A percentile compares a stretch with the other conserved stretches of the same genome.
These are phyloP conservation scores for Lepisosteus oculatus DNA, from an alignment of 2,113 vertebrate species.

Conservation along the genomic window DNA sequence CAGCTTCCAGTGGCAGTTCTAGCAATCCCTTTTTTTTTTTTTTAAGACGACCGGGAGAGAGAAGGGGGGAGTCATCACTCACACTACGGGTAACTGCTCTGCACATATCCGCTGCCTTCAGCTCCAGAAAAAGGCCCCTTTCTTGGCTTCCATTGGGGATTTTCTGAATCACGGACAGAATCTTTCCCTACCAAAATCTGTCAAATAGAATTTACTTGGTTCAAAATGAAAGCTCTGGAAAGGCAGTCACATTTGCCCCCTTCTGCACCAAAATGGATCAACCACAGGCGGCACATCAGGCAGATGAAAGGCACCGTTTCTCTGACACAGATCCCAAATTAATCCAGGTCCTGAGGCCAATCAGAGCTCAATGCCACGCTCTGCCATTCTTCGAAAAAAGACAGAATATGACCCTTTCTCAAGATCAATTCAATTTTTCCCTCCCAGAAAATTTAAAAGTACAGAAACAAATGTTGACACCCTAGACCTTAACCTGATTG, in stretches of 20 bases:
- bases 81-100: conserved; percentile 44
- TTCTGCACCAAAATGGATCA: conserved; percentile 7
- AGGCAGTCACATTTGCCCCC: neutral
- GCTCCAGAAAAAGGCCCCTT: conserved; percentile 40
- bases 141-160: conserved; percentile 55
- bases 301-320: neutral
- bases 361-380: too few relatives aligned
- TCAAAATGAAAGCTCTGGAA: conserved; percentile 21
- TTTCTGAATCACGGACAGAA: conserved; percentile 65
- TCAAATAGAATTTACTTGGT: conserved; percentile 44
- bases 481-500: too few relatives aligned
- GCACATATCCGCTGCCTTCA: conserved; percentile 49
- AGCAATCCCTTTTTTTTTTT: too few relatives aligned
- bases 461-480: too few relatives aligned
- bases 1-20: neutral
- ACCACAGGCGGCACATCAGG: neutral
- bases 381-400: too few relatives aligned
- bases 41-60: conserved; percentile 22
- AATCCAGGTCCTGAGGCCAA: too few relatives aligned
- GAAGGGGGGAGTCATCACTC: conserved; percentile 37
- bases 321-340: neutral
- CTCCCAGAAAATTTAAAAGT: too few relatives aligned
- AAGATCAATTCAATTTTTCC: too few relatives aligned
- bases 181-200: conserved; percentile 48
- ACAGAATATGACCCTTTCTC: too few relatives aligned